phyloP scores from a whole-genome alignment of 2,888 invertebrate species.

The Agrilus cyanescens region DNA sequence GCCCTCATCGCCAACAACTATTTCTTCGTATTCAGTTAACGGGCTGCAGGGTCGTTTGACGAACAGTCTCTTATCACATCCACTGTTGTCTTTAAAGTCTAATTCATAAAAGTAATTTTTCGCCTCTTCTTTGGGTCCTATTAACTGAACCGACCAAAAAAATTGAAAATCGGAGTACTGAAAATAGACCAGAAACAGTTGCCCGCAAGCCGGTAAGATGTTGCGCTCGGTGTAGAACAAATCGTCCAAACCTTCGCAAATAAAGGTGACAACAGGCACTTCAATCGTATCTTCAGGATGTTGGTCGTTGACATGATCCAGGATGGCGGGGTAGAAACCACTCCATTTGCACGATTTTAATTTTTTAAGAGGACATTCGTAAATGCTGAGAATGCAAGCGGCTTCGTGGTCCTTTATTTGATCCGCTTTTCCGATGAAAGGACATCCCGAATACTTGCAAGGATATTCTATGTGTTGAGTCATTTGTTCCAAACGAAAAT shows the following conservation, averaged over 20 bases:
- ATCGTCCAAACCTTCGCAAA: constrained; percentile 5
- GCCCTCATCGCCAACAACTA: neutral
- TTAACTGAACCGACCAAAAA: constrained; percentile 24
- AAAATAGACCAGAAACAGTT: constrained; percentile 24
- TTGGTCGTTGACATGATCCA: constrained; percentile 23
- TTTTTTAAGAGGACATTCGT: constrained; percentile 15
- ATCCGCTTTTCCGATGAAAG: constrained; percentile 12
- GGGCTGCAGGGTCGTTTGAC: constrained; percentile 2
- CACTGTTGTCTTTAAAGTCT: constrained; percentile 18
- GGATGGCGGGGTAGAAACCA: constrained; percentile 12
- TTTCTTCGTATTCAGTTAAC: neutral
- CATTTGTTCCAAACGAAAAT: constrained; percentile 26
- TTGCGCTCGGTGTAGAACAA: constrained; percentile 19
- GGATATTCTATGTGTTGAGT: constrained; percentile 23
- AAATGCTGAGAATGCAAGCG: constrained; percentile 15
- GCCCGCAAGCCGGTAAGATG: constrained; percentile 18
- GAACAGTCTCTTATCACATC: constrained; percentile 3
- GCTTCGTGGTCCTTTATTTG: constrained; percentile 14
- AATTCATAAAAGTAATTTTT: constrained; percentile 24
- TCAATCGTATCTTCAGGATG: constrained; percentile 22
- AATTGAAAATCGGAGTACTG: constrained; percentile 15
- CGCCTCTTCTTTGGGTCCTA: constrained; percentile 22
- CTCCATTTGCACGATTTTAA: constrained; percentile 15
- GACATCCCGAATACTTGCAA: constrained; percentile 25
- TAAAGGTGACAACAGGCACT: constrained; percentile 13